Base-by-base conservation (phyloP, 2,888 invertebrate genomes). In the Neoscelio sp. region DNA sequence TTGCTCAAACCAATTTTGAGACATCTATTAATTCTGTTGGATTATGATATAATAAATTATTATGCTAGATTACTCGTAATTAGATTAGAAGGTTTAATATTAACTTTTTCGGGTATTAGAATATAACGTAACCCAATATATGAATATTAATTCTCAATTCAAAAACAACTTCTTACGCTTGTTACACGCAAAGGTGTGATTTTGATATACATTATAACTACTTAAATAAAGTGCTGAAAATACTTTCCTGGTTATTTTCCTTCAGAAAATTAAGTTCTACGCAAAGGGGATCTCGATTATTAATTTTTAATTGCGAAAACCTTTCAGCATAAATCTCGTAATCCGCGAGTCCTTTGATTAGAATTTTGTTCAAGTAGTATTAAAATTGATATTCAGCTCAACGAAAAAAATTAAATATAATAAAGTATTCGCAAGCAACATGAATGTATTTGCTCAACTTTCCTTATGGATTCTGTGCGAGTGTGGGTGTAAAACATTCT, bases 401-500 rank as follows among this genome's bases (percentile, higher is more conserved):
- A 33, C 10, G 28, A 15, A 15, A 44, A 58, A 71, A 56, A 35
- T 12, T 12, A 5, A 35, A 12, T 35, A 35, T 38, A 52, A 73
- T 67, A 52, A 73, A 73, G 48, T 68, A 35, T 48, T 48, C 33
- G 33, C 23, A 30, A 62, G 38, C 60, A 73, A 67, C 67, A 38
- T 28, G 52, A 67, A 54, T 68, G 23, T 42, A 67, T 78, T 77
- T 56, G 28, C 44, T 42, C 23, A 46, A 67, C 62, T 58, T 58
- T 67, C 30, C 62, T 67, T 54, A 54, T 54, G 46, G 23, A 46
- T 46, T 13, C n/a, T 1, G 12, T 10, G 2, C 3, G 23, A 60
- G 60, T 56, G 70, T 60, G 48, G 56, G 52, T 60, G 38, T 48
- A 71, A 76, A 71, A 71, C 71, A 71, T 79, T 78, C 76, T 67